A percentile compares a stretch with the other conserved stretches of the same genome.
phyloP scores from a whole-genome alignment of 2,888 invertebrate genomes.

The Saturnia japonica region DNA sequence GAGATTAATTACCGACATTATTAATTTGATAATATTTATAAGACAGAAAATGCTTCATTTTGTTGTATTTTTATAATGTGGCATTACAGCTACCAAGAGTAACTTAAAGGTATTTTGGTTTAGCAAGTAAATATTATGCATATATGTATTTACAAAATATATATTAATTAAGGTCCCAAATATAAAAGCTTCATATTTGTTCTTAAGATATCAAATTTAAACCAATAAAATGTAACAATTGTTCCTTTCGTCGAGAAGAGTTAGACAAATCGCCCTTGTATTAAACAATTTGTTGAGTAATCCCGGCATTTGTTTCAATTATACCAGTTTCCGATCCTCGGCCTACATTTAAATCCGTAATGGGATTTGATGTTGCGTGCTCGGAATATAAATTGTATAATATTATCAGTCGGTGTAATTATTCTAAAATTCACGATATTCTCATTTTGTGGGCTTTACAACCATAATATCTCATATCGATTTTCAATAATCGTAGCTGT shows the following conservation, averaged over 20 bases:
- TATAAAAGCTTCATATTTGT: not conserved
- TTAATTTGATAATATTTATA: not conserved
- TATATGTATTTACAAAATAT: not conserved
- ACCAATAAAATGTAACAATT: constrained; percentile 63
- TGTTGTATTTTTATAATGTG: not conserved
- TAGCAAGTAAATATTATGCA: no score
- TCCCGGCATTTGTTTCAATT: constrained; percentile 80
- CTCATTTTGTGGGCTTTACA: constrained; percentile 47
- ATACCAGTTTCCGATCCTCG: constrained; percentile 69
- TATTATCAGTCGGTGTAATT: constrained; percentile 44
- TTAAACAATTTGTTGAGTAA: constrained; percentile 81
- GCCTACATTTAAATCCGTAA: constrained; percentile 60
- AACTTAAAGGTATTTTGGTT: not conserved
- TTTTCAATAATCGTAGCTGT: constrained; percentile 14
- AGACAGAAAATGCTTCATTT: not conserved
- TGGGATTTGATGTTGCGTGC: constrained; percentile 59
- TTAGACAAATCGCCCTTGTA: constrained; percentile 79
- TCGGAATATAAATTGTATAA: constrained; percentile 55
- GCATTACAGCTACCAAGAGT: not conserved
- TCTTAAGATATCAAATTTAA: constrained; percentile 25
- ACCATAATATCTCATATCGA: constrained; percentile 46
- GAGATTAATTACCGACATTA: no score
- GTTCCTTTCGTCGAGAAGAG: constrained; percentile 63
- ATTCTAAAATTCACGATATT: constrained; percentile 48
- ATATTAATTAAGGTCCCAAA: not conserved